Evolutionary conservation across 1,140 invertebrate species (phyloP).

Genomic region (Zaprionus africanus): DNA sequence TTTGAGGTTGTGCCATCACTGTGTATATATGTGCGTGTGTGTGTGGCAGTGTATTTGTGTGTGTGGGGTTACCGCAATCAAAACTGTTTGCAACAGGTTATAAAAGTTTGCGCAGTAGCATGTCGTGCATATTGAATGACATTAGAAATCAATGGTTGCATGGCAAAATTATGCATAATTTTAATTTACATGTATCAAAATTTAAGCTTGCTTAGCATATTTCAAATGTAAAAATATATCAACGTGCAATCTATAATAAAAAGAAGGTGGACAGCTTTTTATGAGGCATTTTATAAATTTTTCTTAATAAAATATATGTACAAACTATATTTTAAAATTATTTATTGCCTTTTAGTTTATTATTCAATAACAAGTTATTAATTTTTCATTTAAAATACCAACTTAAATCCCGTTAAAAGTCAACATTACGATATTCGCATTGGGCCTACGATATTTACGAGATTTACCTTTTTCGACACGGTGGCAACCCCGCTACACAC

Average conservation of each 20-base stretch:
- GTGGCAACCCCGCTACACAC: slow-evolving; percentile 29
- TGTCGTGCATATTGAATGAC: slow-evolving; percentile 49
- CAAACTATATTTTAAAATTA: too few species aligned
- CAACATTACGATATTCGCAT: slow-evolving; percentile 9
- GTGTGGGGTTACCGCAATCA: slow-evolving; percentile 34
- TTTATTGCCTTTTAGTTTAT: too few species aligned
- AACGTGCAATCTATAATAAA: too few species aligned
- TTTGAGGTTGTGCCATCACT: slow-evolving; percentile 5
- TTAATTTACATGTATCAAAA: neutral
- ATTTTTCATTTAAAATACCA: neutral
- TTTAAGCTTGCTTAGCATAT: too few species aligned
- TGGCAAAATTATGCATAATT: neutral
- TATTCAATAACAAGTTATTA: neutral
- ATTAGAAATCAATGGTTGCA: slow-evolving; percentile 2
- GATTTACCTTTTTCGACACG: neutral
- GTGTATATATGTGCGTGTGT: slow-evolving; percentile 1
- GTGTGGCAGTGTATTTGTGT: neutral
- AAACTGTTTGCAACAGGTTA: slow-evolving; percentile 56
- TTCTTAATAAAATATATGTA: too few species aligned
- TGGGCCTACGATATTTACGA: neutral
- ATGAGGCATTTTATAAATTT: too few species aligned
- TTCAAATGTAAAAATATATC: too few species aligned
- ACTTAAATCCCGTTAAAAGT: neutral
- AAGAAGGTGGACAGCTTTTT: too few species aligned
- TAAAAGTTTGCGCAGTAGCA: slow-evolving; percentile 61